Conservation (phyloP, 2,888 invertebrate species). For the Scrobipalpa atriplicella region DNA sequence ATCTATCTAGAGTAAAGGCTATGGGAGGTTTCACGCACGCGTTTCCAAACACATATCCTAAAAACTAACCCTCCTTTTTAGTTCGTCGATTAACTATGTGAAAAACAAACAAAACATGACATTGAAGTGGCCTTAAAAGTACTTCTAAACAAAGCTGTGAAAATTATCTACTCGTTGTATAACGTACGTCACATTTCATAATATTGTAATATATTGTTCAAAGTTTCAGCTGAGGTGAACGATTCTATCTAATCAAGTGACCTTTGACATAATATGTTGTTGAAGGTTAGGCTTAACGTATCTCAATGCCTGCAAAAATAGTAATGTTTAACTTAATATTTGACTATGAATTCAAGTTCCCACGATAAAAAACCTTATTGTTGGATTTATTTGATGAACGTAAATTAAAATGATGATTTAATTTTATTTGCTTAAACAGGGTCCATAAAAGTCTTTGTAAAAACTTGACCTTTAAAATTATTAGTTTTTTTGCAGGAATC, state of each 20-base stretch:
- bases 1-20: too few relatives aligned
- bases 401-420: too few relatives aligned
- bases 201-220: background rate
- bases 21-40: too few relatives aligned
- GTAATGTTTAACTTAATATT: background rate
- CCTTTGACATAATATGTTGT: background rate
- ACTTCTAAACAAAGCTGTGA: slow-evolving; percentile 1
- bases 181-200: background rate
- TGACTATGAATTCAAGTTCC: background rate
- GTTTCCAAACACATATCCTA: too few relatives aligned
- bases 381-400: too few relatives aligned
- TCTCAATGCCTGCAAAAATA: background rate
- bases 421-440: too few relatives aligned
- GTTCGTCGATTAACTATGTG: background rate
- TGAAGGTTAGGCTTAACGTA: background rate
- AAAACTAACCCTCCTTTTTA: too few relatives aligned
- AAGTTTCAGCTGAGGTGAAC: background rate
- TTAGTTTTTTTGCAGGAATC: too few relatives aligned
- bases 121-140: background rate
- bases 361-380: background rate
- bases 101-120: background rate
- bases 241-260: slow-evolving; percentile 1
- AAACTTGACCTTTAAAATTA: too few relatives aligned
- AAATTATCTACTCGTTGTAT: slow-evolving; percentile 7
- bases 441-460: too few relatives aligned